Percentiles rank a stretch among this genome's conserved stretches.
phyloP scores from a whole-genome alignment of 2,113 vertebrate genomes.

The Anoura caudifer region DNA sequence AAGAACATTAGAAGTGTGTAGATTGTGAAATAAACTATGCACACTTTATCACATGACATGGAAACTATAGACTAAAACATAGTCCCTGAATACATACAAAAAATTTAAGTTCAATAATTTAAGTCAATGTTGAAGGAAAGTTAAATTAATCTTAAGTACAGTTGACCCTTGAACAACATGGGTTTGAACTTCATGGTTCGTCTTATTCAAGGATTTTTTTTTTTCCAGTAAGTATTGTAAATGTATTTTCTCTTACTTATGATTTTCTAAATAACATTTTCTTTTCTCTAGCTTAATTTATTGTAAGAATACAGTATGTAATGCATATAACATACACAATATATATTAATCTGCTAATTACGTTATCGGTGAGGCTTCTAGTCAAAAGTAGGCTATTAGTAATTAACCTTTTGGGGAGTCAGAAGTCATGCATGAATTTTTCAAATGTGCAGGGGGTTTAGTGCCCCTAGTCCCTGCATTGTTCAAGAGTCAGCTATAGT shows the following conservation, averaged over 20 bases:
- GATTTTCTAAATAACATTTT: background rate
- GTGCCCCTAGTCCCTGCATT: background rate
- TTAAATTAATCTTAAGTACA: background rate
- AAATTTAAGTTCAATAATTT: conserved; percentile 12
- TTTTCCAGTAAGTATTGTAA: background rate
- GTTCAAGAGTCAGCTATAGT: background rate
- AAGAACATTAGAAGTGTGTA: background rate
- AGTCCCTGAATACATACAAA: background rate
- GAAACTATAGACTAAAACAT: background rate
- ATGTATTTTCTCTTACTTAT: background rate
- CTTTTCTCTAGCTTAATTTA: background rate
- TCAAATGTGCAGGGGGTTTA: background rate
- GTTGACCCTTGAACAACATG: background rate
- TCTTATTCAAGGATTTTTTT: background rate
- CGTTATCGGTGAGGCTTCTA: background rate
- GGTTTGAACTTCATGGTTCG: background rate
- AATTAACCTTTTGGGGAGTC: background rate
- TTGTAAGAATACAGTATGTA: background rate
- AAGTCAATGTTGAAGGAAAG: background rate
- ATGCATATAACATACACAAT: background rate
- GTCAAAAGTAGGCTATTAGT: background rate
- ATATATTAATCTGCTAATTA: background rate
- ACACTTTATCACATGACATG: background rate
- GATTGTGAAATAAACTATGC: background rate
- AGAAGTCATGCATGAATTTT: background rate